Evolutionary conservation across 1,140 invertebrate species (phyloP).

Genomic region (Proales similis): DNA sequence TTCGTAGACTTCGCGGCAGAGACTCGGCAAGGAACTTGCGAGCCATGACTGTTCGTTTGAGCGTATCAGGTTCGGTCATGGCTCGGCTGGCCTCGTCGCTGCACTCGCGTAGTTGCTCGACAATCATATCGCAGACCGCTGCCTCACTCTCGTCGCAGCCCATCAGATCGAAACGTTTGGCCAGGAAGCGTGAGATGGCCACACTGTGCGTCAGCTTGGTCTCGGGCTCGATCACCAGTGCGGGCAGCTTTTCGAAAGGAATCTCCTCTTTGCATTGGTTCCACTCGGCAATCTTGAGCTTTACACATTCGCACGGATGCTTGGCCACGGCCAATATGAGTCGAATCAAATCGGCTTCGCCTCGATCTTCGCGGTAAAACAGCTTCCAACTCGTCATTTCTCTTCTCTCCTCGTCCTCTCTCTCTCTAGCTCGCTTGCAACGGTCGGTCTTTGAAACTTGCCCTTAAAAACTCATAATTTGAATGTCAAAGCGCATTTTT

Average conservation of each 20-base stretch:
- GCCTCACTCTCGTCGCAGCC: conserved; percentile 11
- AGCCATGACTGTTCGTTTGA: conserved; percentile 1
- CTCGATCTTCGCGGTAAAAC: conserved; percentile 25
- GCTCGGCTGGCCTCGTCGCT: neutral
- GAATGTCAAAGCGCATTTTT: conserved; percentile 2
- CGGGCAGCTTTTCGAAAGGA: conserved; percentile 28
- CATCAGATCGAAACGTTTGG: conserved; percentile 15
- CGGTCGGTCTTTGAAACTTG: conserved; percentile 18
- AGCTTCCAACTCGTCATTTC: neutral
- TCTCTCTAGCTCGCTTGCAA: too few relatives aligned
- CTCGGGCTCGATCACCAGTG: neutral
- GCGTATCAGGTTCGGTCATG: conserved; percentile 6
- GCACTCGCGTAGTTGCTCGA: conserved; percentile 31
- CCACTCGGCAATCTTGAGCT: conserved; percentile 18
- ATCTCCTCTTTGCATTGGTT: conserved; percentile 12
- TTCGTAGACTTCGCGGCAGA: conserved; percentile 2
- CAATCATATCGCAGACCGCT: conserved; percentile 16
- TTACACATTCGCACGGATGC: conserved; percentile 9
- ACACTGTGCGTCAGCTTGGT: conserved; percentile 5
- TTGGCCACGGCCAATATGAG: conserved; percentile 5
- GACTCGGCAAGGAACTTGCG: conserved; percentile 13
- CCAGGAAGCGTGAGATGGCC: conserved; percentile 11
- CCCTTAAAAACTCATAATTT: conserved; percentile 1
- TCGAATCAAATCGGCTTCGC: conserved; percentile 20
- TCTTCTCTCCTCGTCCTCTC: too few relatives aligned